phyloP scores from a whole-genome alignment of 2,113 vertebrate species.

The Silurus glanis region DNA sequence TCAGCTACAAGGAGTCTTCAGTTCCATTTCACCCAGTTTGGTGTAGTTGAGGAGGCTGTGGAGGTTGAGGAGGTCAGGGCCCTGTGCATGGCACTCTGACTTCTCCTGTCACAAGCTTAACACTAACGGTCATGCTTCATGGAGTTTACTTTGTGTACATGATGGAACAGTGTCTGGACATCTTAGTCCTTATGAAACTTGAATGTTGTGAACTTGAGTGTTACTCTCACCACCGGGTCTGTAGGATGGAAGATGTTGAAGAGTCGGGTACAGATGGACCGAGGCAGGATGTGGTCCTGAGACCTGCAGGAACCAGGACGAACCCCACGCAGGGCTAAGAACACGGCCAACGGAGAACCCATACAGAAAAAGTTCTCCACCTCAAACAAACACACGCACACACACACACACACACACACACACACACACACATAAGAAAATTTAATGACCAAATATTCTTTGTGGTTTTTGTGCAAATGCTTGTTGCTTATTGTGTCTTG shows the following conservation, averaged over 20 bases:
- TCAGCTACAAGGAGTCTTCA: too few relatives aligned
- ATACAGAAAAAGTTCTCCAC: conserved; percentile 99
- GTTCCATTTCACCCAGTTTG: too few relatives aligned
- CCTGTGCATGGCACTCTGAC: too few relatives aligned
- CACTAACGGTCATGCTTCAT: too few relatives aligned
- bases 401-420: conserved; percentile 8
- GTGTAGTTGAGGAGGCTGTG: too few relatives aligned
- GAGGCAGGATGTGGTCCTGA: conserved; percentile 91
- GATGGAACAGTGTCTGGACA: background rate
- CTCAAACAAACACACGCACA: conserved; percentile 64
- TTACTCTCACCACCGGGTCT: conserved; percentile 89
- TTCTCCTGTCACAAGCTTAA: too few relatives aligned
- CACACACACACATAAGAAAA: too few relatives aligned
- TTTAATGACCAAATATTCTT: too few relatives aligned
- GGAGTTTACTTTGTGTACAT: background rate
- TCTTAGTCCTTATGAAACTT: background rate
- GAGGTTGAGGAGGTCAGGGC: too few relatives aligned
- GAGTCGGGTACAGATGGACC: conserved; percentile 86
- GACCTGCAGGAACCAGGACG: conserved; percentile 81
- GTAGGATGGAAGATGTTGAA: conserved; percentile 96
- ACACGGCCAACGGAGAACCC: conserved; percentile 94
- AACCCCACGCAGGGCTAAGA: conserved; percentile 89
- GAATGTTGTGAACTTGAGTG: background rate
- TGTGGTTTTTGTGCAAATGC: too few relatives aligned
- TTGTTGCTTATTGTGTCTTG: too few relatives aligned